Percentiles rank a stretch among this genome's conserved stretches.
Conservation (phyloP, 2,113 vertebrate species). For the Tachysurus fulvidraco region DNA sequence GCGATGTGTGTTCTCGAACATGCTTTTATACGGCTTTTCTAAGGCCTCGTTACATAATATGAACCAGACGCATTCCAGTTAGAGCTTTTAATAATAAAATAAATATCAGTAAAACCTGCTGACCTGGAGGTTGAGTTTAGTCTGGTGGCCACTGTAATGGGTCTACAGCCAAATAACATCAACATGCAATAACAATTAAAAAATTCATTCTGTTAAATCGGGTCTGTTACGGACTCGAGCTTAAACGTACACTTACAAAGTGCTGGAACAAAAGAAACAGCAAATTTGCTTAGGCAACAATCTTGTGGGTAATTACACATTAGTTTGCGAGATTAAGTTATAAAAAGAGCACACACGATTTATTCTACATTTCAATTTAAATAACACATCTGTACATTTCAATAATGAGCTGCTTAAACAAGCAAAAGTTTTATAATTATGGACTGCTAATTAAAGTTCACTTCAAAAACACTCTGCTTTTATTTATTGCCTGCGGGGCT, state of each 20-base stretch:
- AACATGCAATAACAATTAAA: conserved; percentile 24
- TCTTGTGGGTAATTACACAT: conserved; percentile 41
- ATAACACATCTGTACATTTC: conserved; percentile 26
- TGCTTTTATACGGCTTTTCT: conserved; percentile 18
- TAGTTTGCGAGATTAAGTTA: conserved; percentile 20
- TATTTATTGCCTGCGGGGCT: conserved; percentile 53
- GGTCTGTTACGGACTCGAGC: not conserved
- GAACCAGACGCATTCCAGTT: not conserved
- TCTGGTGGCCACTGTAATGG: not conserved
- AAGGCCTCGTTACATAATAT: conserved; percentile 11
- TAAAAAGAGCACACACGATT: not conserved
- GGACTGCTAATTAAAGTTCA: conserved; percentile 65
- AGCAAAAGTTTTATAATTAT: conserved; percentile 48
- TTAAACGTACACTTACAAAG: not conserved
- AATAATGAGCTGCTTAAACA: conserved; percentile 37
- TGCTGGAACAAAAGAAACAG: not conserved
- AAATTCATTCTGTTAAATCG: not conserved
- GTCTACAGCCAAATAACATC: conserved; percentile 2
- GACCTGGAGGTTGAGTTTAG: conserved; percentile 1
- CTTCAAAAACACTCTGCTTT: conserved; percentile 58
- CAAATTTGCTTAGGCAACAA: conserved; percentile 29
- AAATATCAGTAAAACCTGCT: conserved; percentile 18
- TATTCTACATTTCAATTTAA: conserved; percentile 45
- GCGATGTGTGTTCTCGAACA: not conserved
- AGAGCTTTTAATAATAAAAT: conserved; percentile 10